Base-by-base conservation (phyloP, 2,113 vertebrate species). In the Scalopus aquaticus region DNA sequence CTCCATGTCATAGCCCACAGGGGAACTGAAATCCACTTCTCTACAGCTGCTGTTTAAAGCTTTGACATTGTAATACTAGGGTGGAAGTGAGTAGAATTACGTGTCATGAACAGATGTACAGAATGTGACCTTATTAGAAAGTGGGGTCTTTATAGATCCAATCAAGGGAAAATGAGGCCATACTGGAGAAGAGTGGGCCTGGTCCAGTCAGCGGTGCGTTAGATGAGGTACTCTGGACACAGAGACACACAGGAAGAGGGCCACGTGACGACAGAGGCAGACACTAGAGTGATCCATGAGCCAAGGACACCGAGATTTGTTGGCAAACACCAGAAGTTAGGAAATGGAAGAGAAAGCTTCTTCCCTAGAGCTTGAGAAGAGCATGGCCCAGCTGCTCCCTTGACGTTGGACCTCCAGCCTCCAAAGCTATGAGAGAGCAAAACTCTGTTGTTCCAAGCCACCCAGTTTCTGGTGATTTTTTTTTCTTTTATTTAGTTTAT, bases 41-140 rank as follows among this genome's bases (percentile, higher is more conserved):
- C 28, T 54, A 84, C 6, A 49, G 85, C 79, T 16, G 12, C 60
- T 88, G 22, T 35, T 76, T 69, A 76, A 62, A 88, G 60, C 58
- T 93, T 84, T 91, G 73, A 95, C 76, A 95, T 76, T 44, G 81
- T 69, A 89, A 79, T 51, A 56, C 44, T 89, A 92, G 35, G 32
- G 72, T 19, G 54, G 20, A 85, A 92, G 58, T 54, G 49, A 30
- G 30, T 69, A 83, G 69, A 64, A 83, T 28, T 37, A 44, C 32
- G 37, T 42, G 30, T 39, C 44, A 32, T 92, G 62, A 84, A 95
- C 62, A 73, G 32, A 60, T 44, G 49, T 26, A 39, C 19, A 69
- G 26, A 90, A 85, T 44, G 35, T 86, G 74, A 81, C 30, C 62
- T 74, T 74, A 90, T 67, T 90, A 85, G 79, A 44, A 65, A 49